These are phyloP conservation scores for Fragum fragum DNA, from an alignment of 2,888 invertebrate species.

Conservation along the genomic window DNA sequence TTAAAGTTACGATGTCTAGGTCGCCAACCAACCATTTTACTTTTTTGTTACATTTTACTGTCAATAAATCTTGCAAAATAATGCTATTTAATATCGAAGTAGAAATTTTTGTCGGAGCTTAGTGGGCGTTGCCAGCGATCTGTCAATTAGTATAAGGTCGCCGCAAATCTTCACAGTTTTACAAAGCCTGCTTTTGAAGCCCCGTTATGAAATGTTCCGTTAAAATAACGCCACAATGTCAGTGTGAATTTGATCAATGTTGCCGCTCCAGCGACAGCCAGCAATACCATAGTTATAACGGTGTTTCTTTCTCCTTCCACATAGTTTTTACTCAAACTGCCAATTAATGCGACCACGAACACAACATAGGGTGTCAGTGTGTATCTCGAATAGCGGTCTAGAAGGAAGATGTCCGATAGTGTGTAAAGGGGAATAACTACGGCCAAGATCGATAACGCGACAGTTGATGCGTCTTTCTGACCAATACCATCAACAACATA, in stretches of 20 bases:
- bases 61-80: no score
- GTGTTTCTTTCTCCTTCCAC: slow-evolving; percentile 73
- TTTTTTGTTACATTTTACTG: no score
- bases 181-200: background rate
- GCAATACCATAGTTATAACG: slow-evolving; percentile 75
- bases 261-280: slow-evolving; percentile 55
- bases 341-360: slow-evolving; percentile 79
- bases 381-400: slow-evolving; percentile 82
- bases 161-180: background rate
- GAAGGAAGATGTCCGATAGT: slow-evolving; percentile 77
- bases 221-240: slow-evolving; percentile 63
- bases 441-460: slow-evolving; percentile 75
- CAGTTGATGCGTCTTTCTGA: slow-evolving; percentile 71
- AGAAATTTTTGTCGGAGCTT: no score
- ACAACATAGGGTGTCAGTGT: slow-evolving; percentile 84
- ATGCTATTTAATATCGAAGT: no score
- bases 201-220: slow-evolving; percentile 37
- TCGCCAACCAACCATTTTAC: no score
- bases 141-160: no score
- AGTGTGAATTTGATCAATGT: slow-evolving; percentile 61
- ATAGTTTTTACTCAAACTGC: slow-evolving; percentile 78
- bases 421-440: slow-evolving; percentile 76
- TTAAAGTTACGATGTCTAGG: no score
- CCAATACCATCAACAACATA: slow-evolving; percentile 62
- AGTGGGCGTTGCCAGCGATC: no score